phyloP scores from a whole-genome alignment of 2,113 vertebrate species.

The Oncorhynchus gorbuscha region DNA sequence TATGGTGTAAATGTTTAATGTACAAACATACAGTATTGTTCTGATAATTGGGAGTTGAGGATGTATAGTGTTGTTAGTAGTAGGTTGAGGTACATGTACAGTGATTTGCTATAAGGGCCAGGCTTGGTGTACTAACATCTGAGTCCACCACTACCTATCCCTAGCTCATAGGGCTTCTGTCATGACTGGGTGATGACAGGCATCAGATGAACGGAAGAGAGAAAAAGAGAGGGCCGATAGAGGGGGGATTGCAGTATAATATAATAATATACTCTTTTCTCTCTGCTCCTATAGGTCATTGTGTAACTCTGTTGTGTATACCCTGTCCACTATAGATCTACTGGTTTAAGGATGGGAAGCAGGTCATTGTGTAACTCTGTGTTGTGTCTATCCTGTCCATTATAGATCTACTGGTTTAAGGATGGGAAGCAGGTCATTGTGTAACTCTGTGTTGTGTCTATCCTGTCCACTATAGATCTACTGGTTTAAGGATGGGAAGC shows the following conservation, averaged over 20 bases:
- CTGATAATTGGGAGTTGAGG: conserved; percentile 23
- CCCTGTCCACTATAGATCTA: too few species aligned
- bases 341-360: too few species aligned
- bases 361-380: too few species aligned
- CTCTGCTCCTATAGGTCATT: neutral
- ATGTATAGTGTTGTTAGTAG: conserved; percentile 27
- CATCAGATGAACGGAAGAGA: conserved; percentile 3
- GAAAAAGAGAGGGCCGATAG: conserved; percentile 1
- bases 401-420: too few species aligned
- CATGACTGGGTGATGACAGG: conserved; percentile 53
- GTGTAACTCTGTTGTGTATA: neutral
- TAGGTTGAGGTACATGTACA: conserved; percentile 3
- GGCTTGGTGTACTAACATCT: conserved; percentile 1
- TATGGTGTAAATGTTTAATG: neutral
- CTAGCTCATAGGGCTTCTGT: conserved; percentile 6
- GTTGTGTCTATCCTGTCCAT: too few species aligned
- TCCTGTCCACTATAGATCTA: conserved; percentile 79
- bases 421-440: too few species aligned
- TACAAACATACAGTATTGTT: neutral
- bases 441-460: neutral
- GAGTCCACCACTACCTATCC: neutral
- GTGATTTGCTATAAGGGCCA: conserved; percentile 29
- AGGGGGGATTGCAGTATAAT: neutral
- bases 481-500: conserved; percentile 99
- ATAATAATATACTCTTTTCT: neutral